Base-by-base conservation (phyloP, 2,797 vertebrate species). In the Glossophaga mutica region DNA sequence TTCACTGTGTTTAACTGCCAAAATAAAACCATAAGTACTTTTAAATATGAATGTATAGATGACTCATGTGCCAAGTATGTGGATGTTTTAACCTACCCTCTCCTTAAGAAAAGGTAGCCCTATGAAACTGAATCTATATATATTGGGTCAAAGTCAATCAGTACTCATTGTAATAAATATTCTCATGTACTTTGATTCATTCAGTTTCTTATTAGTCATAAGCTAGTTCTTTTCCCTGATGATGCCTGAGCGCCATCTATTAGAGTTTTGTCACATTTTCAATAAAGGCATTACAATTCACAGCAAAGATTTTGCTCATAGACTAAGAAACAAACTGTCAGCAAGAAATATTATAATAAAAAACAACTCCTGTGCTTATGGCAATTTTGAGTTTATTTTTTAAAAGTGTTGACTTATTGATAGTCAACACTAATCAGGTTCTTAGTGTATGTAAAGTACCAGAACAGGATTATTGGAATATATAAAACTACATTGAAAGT, bases 251-350 rank as follows among this genome's bases (percentile, higher is more conserved):
- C 9, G 83, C 44, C 39, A 82, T 88, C n/a, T 88, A 67, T 65
- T 55, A 90, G 37, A 91, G 11, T 74, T 93, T 78, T 78, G 37
- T 57, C 52, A 74, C 59, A 74, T 87, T 92, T 92, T 97, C 70
- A 87, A 55, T 39, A 84, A 86, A 86, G 21, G 2, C 6, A 82
- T 89, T 89, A 42, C 3, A 86, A 86, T n/a, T 81, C 77, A 59
- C 18, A 84, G 29, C 42, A 90, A 90, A 94, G 90, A 90, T 39
- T 94, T 88, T 79, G 14, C 32, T 89, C 84, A 87, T 8, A 94
- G 52, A 92, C 85, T 44, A 73, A 96, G 59, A 82, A 93, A 59
- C 21, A 9, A 91, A 88, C 18, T 73, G 37, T 87, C 42, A 87
- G n/a, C 37, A 89, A 91, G 21, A 94, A 81, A 87, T 81, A 93